Evolutionary conservation across 2,888 invertebrate species (phyloP), one percentile per base, ranked within the genome.

Genomic region (Agrochola lychnidis): DNA sequence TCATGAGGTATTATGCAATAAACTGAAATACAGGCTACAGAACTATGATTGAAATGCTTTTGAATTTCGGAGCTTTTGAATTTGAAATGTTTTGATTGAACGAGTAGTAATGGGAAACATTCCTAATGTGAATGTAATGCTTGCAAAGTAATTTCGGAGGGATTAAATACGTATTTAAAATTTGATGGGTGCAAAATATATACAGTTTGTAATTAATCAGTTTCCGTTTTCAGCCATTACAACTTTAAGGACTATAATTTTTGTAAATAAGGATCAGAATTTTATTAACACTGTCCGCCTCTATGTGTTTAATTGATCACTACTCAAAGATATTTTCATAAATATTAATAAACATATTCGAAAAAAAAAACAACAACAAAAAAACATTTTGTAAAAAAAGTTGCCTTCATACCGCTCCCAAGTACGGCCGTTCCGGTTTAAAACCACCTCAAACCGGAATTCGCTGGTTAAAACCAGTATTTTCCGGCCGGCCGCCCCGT

Each of bases 381-480:
- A 61, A 62, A 66, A 48, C 10, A 62, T 76, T 80, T 62, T 61
- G 6, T 42, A 30, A 51, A 57, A 57, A 77, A 74, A 70, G 3
- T 53, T 40, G 9, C 30, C 25, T 59, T 51, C 40, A 72, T 63
- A 56, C 51, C 25, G 75, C 45, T 73, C 25, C 56, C 73, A 25
- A 70, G 76, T 78, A 78, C 66, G n/a, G 25, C 53, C 59, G 36
- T 79, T 81, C 81, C 85, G 73, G 83, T 71, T 84, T 78, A 45
- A 79, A 85, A 80, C 88, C 84, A 79, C 87, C 82, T 80, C 78
- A 72, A 77, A 78, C 90, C 90, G 90, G 91, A 91, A 89, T 86
- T 89, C 86, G 87, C 92, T 87, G 90, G 91, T 90, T 90, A 84
- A 89, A 89, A 90, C 89, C 87, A 88, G 91, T 89, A 91, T 93